Evolutionary conservation across 1,140 invertebrate species (phyloP).

Genomic region (Drosophila gunungcola): DNA sequence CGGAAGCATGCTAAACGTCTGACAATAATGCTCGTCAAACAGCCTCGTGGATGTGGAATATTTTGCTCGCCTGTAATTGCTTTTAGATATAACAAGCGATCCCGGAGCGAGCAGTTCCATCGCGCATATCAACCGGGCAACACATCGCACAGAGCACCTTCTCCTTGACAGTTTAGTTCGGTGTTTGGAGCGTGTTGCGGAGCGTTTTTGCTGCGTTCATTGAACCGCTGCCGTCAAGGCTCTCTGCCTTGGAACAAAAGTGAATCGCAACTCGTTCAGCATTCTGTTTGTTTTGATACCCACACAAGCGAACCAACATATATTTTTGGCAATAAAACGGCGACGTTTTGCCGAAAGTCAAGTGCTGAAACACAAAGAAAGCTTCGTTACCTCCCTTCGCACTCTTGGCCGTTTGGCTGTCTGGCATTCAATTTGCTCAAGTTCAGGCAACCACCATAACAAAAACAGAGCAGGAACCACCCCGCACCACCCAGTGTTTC

Average conservation of each 20-base stretch:
- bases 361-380: constrained; percentile 77
- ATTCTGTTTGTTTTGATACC: constrained; percentile 53
- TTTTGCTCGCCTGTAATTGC: constrained; percentile 38
- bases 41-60: constrained; percentile 52
- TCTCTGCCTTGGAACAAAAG: constrained; percentile 60
- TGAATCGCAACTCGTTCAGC: constrained; percentile 58
- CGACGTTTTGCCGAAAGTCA: constrained; percentile 68
- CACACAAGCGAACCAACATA: constrained; percentile 31
- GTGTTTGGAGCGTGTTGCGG: constrained; percentile 28
- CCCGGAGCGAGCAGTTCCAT: constrained; percentile 38
- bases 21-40: constrained; percentile 26
- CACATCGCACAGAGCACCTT: constrained; percentile 4
- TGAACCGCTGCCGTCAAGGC: constrained; percentile 70
- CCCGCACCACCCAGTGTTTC: constrained; percentile 29
- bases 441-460: constrained; percentile 53
- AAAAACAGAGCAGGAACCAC: constrained; percentile 22
- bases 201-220: constrained; percentile 60
- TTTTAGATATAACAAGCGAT: constrained; percentile 28
- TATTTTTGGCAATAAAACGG: constrained; percentile 79
- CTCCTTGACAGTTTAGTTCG: not conserved
- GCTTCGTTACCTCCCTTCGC: constrained; percentile 10
- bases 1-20: constrained; percentile 41
- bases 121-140: constrained; percentile 37
- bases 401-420: constrained; percentile 26
- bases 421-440: constrained; percentile 63